These are phyloP conservation scores for Apodemia zela DNA, from an alignment of 2,888 invertebrate species.

Conservation along the genomic window DNA sequence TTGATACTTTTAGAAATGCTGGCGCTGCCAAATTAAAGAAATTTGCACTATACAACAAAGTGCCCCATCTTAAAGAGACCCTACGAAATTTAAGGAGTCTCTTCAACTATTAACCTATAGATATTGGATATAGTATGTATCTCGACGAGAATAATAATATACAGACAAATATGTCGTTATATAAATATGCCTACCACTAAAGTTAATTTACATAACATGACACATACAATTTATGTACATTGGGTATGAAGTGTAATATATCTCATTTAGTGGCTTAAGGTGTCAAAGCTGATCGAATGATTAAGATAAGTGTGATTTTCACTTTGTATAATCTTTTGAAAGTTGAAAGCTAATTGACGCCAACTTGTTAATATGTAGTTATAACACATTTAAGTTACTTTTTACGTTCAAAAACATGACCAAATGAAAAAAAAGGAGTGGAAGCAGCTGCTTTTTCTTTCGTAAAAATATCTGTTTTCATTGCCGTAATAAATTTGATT, in stretches of 20 bases:
- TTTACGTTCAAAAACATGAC: slow-evolving; percentile 6
- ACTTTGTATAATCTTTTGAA: slow-evolving; percentile 45
- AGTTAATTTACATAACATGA: slow-evolving; percentile 2
- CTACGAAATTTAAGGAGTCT: too few relatives aligned
- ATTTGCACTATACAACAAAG: too few relatives aligned
- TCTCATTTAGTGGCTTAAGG: slow-evolving; percentile 21
- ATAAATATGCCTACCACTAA: neutral
- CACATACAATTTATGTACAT: neutral
- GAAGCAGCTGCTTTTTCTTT: neutral
- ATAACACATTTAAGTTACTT: neutral
- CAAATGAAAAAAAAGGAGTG: neutral
- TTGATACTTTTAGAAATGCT: too few relatives aligned
- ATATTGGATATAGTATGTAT: too few relatives aligned
- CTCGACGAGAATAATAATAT: too few relatives aligned
- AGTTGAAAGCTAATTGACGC: slow-evolving; percentile 31
- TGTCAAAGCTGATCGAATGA: slow-evolving; percentile 57
- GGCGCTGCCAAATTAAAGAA: too few relatives aligned
- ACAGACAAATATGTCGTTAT: too few relatives aligned
- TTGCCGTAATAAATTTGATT: neutral
- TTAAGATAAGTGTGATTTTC: slow-evolving; percentile 33
- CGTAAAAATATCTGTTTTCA: neutral
- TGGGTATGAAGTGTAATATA: slow-evolving; percentile 7
- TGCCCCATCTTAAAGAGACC: too few relatives aligned
- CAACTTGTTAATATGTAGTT: slow-evolving; percentile 21
- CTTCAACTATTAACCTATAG: too few relatives aligned